These are phyloP conservation scores for Aspidiotus destructor DNA, from an alignment of 2,888 invertebrate species.

Conservation along the genomic window DNA sequence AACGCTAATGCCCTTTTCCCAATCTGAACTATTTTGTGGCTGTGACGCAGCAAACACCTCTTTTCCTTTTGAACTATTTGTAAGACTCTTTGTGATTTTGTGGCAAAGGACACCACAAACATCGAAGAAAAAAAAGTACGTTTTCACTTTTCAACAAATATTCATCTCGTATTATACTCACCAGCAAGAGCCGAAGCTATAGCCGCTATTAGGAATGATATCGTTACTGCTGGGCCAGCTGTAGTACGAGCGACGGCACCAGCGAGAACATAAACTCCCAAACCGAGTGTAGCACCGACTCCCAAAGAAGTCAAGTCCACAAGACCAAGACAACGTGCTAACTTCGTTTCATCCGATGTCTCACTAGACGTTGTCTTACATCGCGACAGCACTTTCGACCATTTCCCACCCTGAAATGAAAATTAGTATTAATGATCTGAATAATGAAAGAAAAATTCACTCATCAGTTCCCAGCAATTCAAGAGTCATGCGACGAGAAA, in stretches of 20 bases:
- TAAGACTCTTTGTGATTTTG: too few relatives aligned
- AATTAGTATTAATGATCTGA: too few relatives aligned
- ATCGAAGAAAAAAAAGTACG: neutral
- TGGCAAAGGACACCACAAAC: too few relatives aligned
- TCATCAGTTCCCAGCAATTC: too few relatives aligned
- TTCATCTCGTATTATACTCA: constrained; percentile 41
- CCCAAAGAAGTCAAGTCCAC: constrained; percentile 79
- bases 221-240: constrained; percentile 82
- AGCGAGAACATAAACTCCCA: constrained; percentile 90
- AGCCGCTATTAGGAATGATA: constrained; percentile 86
- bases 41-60: too few relatives aligned
- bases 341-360: constrained; percentile 40
- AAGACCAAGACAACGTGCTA: constrained; percentile 63
- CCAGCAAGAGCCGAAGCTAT: constrained; percentile 86
- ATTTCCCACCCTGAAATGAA: neutral
- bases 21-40: too few relatives aligned
- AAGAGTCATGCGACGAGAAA: too few relatives aligned
- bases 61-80: too few relatives aligned
- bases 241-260: constrained; percentile 76
- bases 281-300: constrained; percentile 78
- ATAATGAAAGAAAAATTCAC: too few relatives aligned
- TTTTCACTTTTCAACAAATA: neutral
- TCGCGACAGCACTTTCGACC: constrained; percentile 39
- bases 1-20: too few relatives aligned
- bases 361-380: constrained; percentile 41